These are phyloP conservation scores for Chymomyza costata DNA, from an alignment of 1,140 invertebrate species.

Conservation along the genomic window DNA sequence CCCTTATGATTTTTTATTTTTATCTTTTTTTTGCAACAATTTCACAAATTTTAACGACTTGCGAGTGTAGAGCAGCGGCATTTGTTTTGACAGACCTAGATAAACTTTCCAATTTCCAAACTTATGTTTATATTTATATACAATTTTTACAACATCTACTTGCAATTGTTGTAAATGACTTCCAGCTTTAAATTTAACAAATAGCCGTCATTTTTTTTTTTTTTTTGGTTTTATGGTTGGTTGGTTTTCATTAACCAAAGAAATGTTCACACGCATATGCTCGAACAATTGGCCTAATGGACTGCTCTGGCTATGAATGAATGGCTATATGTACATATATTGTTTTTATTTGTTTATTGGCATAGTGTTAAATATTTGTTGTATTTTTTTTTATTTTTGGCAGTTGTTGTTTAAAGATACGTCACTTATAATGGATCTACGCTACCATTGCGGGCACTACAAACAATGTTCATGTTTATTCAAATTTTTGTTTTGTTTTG, in stretches of 20 bases:
- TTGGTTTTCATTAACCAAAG: no score
- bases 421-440: constrained; percentile 41
- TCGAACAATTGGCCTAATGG: constrained; percentile 1
- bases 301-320: constrained; percentile 40
- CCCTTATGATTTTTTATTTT: no score
- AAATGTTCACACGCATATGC: constrained; percentile 52
- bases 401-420: no score
- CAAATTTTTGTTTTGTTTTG: constrained; percentile 2
- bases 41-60: constrained; percentile 45
- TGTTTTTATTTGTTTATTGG: constrained; percentile 23
- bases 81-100: neutral
- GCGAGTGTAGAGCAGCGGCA: constrained; percentile 18
- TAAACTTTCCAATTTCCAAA: constrained; percentile 42
- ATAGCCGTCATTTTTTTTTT: no score
- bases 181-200: constrained; percentile 25
- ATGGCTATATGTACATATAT: constrained; percentile 26
- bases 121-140: constrained; percentile 5
- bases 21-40: constrained; percentile 24
- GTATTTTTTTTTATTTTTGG: no score
- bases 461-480: constrained; percentile 45
- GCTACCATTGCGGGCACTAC: constrained; percentile 38
- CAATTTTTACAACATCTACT: constrained; percentile 6
- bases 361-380: no score
- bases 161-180: constrained; percentile 8
- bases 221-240: no score